Evolutionary conservation across 2,888 invertebrate species (phyloP).

Genomic region (Ashinkailepas kermadecensis): DNA sequence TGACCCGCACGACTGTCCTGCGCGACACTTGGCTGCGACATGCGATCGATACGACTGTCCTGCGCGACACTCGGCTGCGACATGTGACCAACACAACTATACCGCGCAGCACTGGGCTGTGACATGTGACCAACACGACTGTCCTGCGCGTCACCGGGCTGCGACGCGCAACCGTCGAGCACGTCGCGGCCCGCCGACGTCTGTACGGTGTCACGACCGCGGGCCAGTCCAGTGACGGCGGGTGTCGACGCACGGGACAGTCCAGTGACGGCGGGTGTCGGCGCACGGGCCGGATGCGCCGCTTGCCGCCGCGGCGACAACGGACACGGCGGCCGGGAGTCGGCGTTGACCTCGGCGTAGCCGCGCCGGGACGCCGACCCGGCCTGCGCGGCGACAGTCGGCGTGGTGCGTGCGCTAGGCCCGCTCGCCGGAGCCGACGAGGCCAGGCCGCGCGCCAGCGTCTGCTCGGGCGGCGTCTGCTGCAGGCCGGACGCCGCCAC

Average conservation of each 20-base stretch:
- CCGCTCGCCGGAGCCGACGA: background rate
- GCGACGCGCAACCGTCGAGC: background rate
- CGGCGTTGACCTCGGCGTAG: background rate
- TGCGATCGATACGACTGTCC: no score
- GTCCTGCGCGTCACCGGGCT: no score
- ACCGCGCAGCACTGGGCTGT: no score
- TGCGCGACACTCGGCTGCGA: no score
- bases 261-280: background rate
- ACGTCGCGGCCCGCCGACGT: background rate
- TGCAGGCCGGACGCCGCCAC: background rate
- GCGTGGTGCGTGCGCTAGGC: no score
- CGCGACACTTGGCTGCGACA: no score
- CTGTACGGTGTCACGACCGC: background rate
- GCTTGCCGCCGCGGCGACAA: background rate
- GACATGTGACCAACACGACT: no score
- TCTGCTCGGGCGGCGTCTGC: background rate
- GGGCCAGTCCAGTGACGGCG: background rate
- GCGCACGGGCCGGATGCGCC: background rate
- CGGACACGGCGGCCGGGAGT: background rate
- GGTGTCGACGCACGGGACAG: background rate
- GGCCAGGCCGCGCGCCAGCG: background rate
- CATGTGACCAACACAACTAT: no score
- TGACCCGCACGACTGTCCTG: no score
- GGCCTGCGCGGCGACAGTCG: no score
- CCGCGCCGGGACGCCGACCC: no score